Base-by-base conservation (phyloP, 2,113 vertebrate genomes). In the Chaenogobius annularis region DNA sequence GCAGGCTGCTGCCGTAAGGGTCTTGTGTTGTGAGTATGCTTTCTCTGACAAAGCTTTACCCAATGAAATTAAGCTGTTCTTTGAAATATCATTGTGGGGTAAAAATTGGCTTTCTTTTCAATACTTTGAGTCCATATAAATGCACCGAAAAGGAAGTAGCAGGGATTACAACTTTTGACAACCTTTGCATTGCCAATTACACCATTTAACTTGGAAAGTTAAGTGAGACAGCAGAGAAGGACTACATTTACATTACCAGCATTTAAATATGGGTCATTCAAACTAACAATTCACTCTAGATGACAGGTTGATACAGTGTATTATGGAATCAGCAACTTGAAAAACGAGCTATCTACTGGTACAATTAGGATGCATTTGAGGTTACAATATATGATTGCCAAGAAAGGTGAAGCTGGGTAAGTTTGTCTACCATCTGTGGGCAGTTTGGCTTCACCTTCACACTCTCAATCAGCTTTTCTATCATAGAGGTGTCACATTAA, bases 401-500 rank as follows among this genome's bases (percentile, higher is more conserved):
- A 72, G 67, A 81, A 85, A 73, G 79, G 84, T 78, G 83, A 78
- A 78, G 70, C 78, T 35, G 48, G 75, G 84, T 81, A 72, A 74
- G 67, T 79, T 84, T 85, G 85, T 83, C 26, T 31, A 31, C 26
- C 26, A 81, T 73, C 83, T 82, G 85, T 73, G 74, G 83, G 84
- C 84, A 83, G 84, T 87, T 85, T 82, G 83, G 87, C 85, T 90
- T 84, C 88, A 91, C 85, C 90, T 90, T 87, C 87, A 85, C 85
- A 87, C 82, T 82, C 87, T 86, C 87, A 88, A 90, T 89, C 90
- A 89, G 89, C 88, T 88, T 90, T 85, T 90, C 84, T 88, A 84
- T 89, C 89, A 84, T 84, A 75, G 85, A 89, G 88, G 85, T 90
- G 85, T 86, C 85, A 85, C 88, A 90, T 90, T 91, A 86, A 90